A percentile compares a stretch with the other conserved stretches of the same genome.
Conservation (phyloP, 2,888 invertebrate genomes). For the Thera britannica region DNA sequence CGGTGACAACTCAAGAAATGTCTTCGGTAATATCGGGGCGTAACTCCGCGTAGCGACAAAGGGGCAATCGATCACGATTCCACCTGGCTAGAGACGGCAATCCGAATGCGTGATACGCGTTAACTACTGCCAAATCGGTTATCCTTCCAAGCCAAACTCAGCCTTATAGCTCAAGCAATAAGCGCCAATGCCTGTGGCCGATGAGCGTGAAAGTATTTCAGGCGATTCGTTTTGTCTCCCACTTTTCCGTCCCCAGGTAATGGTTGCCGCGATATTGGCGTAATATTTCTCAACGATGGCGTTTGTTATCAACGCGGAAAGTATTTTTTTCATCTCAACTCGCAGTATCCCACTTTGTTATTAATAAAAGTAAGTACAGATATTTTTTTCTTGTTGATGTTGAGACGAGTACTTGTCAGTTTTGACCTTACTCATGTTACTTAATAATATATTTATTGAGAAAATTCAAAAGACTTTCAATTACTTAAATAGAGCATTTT, state of each 20-base stretch:
- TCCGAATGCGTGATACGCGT: constrained; percentile 74
- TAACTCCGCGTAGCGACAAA: constrained; percentile 63
- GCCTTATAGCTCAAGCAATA: constrained; percentile 46
- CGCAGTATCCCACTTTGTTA: constrained; percentile 27
- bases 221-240: constrained; percentile 67
- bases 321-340: constrained; percentile 56
- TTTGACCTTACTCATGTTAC: too few species aligned
- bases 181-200: constrained; percentile 20
- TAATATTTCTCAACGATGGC: constrained; percentile 73
- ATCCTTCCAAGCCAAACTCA: constrained; percentile 42
- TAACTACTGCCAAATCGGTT: constrained; percentile 63
- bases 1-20: constrained; percentile 70
- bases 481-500: too few species aligned
- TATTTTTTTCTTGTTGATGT: constrained; percentile 9
- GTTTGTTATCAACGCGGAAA: constrained; percentile 69
- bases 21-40: constrained; percentile 62
- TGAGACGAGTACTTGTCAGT: not conserved
- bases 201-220: constrained; percentile 54
- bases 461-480: too few species aligned
- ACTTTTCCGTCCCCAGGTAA: constrained; percentile 64
- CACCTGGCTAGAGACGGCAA: constrained; percentile 71
- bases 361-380: constrained; percentile 17
- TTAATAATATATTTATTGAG: too few species aligned
- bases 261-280: constrained; percentile 70
- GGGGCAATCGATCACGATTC: constrained; percentile 77